phyloP scores from a whole-genome alignment of 2,797 vertebrate genomes.

The Kryptopterus vitreolus region DNA sequence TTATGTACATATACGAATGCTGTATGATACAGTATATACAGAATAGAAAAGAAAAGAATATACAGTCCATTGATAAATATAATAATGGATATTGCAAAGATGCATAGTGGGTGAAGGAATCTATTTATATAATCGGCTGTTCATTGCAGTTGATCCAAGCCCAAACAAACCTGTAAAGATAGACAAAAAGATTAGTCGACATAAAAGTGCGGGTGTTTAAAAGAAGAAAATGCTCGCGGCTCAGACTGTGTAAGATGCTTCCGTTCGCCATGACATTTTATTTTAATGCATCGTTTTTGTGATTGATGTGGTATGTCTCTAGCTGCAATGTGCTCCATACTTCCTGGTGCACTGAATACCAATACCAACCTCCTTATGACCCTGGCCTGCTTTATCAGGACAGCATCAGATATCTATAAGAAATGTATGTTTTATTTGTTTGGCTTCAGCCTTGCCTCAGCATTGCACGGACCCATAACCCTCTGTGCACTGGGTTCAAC shows the following conservation, averaged over 20 bases:
- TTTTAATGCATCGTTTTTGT: background rate
- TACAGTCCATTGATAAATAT: too few species aligned
- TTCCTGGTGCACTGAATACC: background rate
- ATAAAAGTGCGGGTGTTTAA: background rate
- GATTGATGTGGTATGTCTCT: background rate
- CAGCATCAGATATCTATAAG: background rate
- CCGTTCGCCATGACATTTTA: background rate
- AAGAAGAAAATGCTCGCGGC: background rate
- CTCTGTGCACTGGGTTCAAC: too few species aligned
- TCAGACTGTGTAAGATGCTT: background rate
- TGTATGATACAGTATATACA: too few species aligned
- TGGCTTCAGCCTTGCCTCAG: background rate
- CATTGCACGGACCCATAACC: too few species aligned
- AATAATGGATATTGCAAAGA: too few species aligned
- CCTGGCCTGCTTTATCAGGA: background rate
- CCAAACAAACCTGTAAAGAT: background rate
- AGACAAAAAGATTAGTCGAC: background rate
- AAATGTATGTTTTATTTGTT: background rate
- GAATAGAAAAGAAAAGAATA: too few species aligned
- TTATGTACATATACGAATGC: background rate
- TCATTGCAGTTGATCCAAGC: background rate
- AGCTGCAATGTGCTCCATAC: background rate
- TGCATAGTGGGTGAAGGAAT: too few species aligned
- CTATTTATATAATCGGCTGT: too few species aligned
- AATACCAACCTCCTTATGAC: background rate